Evolutionary conservation across 2,888 invertebrate genomes (phyloP).

Genomic region (Chaetoderma sp.): DNA sequence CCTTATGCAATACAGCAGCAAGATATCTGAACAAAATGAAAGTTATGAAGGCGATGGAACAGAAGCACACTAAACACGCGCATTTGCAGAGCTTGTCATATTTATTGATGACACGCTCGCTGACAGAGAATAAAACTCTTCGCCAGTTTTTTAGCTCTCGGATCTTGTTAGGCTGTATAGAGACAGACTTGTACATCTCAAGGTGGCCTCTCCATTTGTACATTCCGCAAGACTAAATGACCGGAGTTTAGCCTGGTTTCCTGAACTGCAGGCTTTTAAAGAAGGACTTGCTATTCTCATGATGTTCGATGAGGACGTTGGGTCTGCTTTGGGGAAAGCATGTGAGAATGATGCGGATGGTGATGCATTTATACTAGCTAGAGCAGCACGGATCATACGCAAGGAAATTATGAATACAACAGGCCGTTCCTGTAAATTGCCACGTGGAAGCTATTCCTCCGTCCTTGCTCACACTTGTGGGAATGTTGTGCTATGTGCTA

Average conservation of each 20-base stretch:
- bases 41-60: no score
- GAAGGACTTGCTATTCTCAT: slow-evolving; percentile 38
- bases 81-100: slow-evolving; percentile 20
- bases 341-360: not conserved
- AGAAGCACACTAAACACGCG: slow-evolving; percentile 5
- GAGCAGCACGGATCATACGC: slow-evolving; percentile 15
- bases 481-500: no score
- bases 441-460: no score
- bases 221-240: slow-evolving; percentile 8
- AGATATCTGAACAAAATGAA: no score
- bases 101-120: slow-evolving; percentile 18
- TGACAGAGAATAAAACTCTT: not conserved
- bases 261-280: slow-evolving; percentile 14
- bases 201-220: not conserved
- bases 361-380: slow-evolving; percentile 20
- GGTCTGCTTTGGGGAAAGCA: not conserved
- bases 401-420: not conserved
- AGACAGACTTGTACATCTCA: not conserved
- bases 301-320: slow-evolving; percentile 2
- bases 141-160: slow-evolving; percentile 16
- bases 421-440: no score
- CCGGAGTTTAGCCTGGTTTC: slow-evolving; percentile 9
- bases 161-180: slow-evolving; percentile 18
- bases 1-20: slow-evolving; percentile 16
- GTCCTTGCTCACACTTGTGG: no score